Conservation (phyloP, 2,888 invertebrate species). For the Ennomos erosarius region DNA sequence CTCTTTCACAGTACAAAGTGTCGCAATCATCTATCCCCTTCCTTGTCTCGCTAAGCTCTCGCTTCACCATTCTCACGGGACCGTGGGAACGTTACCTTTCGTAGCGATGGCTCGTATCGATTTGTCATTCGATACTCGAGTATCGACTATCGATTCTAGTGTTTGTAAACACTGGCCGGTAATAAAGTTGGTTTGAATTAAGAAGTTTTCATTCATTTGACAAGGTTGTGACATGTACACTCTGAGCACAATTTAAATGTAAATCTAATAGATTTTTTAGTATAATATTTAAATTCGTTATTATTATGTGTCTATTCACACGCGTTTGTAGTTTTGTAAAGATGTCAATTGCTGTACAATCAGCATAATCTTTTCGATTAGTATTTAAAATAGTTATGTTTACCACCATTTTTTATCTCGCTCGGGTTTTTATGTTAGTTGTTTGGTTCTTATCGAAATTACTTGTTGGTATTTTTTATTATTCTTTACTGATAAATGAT, state of each 20-base stretch:
- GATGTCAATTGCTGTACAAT: no score
- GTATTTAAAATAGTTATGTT: no score
- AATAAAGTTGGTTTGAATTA: conserved; percentile 15
- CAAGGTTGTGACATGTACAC: conserved; percentile 7
- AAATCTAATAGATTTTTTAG: conserved; percentile 1
- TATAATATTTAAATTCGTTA: conserved; percentile 4
- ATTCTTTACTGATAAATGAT: no score
- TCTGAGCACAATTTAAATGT: conserved; percentile 8
- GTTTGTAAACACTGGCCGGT: conserved; percentile 25
- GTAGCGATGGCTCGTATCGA: conserved; percentile 48
- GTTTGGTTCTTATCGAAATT: no score
- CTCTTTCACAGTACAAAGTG: conserved; percentile 31
- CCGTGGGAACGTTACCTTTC: conserved; percentile 67
- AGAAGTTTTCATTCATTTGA: conserved; percentile 24
- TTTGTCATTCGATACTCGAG: conserved; percentile 50
- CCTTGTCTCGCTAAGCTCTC: conserved; percentile 40
- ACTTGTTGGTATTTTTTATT: no score
- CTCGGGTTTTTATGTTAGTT: no score
- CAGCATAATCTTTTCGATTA: no score
- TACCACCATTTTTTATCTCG: no score
- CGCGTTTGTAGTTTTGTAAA: no score
- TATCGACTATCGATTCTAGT: conserved; percentile 21
- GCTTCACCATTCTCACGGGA: conserved; percentile 59
- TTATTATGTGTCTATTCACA: conserved; percentile 4
- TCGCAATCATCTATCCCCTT: conserved; percentile 35